phyloP scores from a whole-genome alignment of 2,113 vertebrate species.

The Amazona guildingii region DNA sequence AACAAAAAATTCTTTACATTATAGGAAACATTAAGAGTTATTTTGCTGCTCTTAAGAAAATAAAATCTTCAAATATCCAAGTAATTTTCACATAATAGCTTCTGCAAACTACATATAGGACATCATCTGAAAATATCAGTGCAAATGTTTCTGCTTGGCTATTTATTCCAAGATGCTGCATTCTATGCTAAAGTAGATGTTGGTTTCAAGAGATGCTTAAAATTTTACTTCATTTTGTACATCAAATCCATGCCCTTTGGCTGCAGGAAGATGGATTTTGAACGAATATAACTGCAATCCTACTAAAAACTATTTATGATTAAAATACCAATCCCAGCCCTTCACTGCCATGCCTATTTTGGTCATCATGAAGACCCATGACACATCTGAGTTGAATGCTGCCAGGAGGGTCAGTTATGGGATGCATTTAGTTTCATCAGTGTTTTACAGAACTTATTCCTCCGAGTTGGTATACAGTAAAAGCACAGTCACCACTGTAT shows the following conservation, averaged over 20 bases:
- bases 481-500: neutral
- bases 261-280: neutral
- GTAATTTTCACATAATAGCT: slow-evolving; percentile 18
- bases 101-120: neutral
- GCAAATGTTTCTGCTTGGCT: neutral
- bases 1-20: neutral
- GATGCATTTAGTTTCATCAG: neutral
- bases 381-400: neutral
- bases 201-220: neutral
- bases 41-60: neutral
- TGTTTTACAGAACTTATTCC: neutral
- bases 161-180: neutral
- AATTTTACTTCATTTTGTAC: neutral
- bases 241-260: neutral
- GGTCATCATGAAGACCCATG: neutral
- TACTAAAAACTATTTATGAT: neutral
- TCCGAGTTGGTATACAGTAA: neutral
- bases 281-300: neutral
- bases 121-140: neutral
- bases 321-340: slow-evolving; percentile 1
- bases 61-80: neutral
- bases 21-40: neutral
- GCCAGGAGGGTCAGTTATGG: neutral
- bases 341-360: neutral
- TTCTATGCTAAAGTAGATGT: neutral